Percentiles rank a stretch among this genome's conserved stretches.
Conservation (phyloP, 2,797 vertebrate species). For the Staurois parvus region DNA sequence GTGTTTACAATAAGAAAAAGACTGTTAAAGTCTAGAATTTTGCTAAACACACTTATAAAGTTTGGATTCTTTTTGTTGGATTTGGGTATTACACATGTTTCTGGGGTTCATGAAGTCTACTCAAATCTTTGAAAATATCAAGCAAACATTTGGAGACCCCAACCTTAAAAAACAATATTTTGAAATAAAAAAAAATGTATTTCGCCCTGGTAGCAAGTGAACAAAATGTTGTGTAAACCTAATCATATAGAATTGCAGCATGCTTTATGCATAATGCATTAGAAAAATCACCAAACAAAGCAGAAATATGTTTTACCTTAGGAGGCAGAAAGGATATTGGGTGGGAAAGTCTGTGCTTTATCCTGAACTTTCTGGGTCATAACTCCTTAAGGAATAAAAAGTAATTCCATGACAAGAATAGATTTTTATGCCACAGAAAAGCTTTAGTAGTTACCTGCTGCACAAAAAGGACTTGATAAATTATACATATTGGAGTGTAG, state of each 20-base stretch:
- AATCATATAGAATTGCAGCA: not conserved
- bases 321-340: conserved; percentile 27
- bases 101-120: no score
- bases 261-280: conserved; percentile 32
- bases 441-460: conserved; percentile 44
- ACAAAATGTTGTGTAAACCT: not conserved
- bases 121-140: no score
- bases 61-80: no score
- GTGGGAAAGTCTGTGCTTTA: conserved; percentile 39
- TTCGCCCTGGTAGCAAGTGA: no score
- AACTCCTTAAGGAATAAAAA: conserved; percentile 52
- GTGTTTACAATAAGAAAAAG: no score
- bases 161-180: no score
- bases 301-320: conserved; percentile 46
- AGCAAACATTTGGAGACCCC: no score
- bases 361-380: conserved; percentile 55
- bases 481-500: conserved; percentile 53
- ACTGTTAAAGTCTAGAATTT: no score
- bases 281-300: conserved; percentile 32
- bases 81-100: no score
- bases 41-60: no score
- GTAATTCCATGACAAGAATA: conserved; percentile 54
- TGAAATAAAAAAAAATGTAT: no score
- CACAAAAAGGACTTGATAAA: conserved; percentile 52
- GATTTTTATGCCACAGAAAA: conserved; percentile 18